Evolutionary conservation across 2,888 invertebrate species (phyloP), one percentile per base, ranked within the genome.

Genomic region (Parelbella ahira): DNA sequence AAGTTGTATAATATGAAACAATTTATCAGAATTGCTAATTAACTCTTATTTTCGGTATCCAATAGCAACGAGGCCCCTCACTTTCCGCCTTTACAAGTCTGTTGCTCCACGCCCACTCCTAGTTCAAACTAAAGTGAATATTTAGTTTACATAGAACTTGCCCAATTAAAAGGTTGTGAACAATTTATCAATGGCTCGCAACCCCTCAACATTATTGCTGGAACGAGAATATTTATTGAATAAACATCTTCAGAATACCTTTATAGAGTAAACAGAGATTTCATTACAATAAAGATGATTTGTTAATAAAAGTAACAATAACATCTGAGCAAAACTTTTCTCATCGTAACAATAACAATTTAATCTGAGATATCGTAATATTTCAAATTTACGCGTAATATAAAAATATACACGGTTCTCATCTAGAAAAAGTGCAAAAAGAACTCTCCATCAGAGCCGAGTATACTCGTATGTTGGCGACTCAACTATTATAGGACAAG

Each of bases 181-280:
- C 20, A 33, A 27, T 33, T 20, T 12, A 27, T 33, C 27, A 41
- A 41, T 33, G 25, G 24, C 2, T 25, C 15, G 15, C 13, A 12
- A 25, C n/a, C 27, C 24, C 12, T 12, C 12, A 15, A 21, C 33
- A 13, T 39, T 32, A 25, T 36, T 25, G 25, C 18, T 27, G 12
- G 37, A n/a, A 20, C 20, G 8, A 19, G 13, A 27, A 19, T 41
- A 33, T 41, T 33, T 41, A 33, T 33, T 41, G 33, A 41, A 27
- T 33, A 41, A 41, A 41, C 41, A 33, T 13, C 41, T 20, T 15
- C 12, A 27, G 32, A 27, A 11, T 27, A 33, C 13, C 41, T 25
- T 32, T 4, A 9, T 7, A 20, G 2, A 39, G 25, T 41, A 15
- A 25, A 23, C 29, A 11, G 2, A 12, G 32, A 25, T 24, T 25